A percentile compares a stretch with the other conserved stretches of the same genome.
These are phyloP conservation scores for Mus caroli DNA, from an alignment of 2,797 vertebrate species.

Conservation along the genomic window DNA sequence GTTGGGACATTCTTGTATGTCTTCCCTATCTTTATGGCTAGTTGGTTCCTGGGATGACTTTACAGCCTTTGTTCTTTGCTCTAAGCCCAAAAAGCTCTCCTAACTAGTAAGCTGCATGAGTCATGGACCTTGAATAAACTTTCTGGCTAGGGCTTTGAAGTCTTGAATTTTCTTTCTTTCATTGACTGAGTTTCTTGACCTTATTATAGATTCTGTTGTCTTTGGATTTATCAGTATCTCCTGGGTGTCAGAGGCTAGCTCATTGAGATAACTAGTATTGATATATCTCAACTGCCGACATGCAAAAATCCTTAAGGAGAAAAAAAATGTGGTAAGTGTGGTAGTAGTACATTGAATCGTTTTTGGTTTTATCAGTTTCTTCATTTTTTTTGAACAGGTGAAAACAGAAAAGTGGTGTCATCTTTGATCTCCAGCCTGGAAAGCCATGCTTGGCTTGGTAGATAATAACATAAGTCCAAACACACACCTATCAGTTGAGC, in stretches of 20 bases:
- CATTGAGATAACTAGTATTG: not conserved
- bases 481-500: not conserved
- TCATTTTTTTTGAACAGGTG: constrained; percentile 30
- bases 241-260: not conserved
- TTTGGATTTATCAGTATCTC: not conserved
- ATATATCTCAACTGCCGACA: constrained; percentile 18
- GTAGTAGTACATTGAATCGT: not conserved
- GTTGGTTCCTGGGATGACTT: no score
- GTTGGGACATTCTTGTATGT: no score
- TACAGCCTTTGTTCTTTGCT: no score
- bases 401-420: constrained; percentile 42
- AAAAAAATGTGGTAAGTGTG: not conserved
- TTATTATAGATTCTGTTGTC: constrained; percentile 24
- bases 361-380: not conserved
- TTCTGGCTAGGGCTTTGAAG: no score
- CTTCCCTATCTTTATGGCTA: no score
- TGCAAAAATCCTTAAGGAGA: not conserved
- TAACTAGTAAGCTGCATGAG: no score
- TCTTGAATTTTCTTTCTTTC: no score
- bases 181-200: not conserved
- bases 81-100: no score
- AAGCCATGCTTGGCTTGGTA: constrained; percentile 14
- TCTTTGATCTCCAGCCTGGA: constrained; percentile 3
- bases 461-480: not conserved
- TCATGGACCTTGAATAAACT: no score